These are phyloP conservation scores for Babyrousa celebensis DNA, from an alignment of 2,797 vertebrate species.

Conservation along the genomic window DNA sequence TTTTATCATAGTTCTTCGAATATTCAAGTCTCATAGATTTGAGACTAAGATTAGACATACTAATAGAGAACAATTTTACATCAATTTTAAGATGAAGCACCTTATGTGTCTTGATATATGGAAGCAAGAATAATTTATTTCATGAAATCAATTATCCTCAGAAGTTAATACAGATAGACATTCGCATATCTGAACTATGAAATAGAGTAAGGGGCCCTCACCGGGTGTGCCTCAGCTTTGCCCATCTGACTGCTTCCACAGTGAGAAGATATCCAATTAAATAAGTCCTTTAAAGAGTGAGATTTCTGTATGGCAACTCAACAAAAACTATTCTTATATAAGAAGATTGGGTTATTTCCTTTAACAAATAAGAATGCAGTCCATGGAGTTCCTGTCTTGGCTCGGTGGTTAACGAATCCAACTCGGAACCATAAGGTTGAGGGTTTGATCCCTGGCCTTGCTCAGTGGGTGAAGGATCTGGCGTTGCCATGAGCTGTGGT, in stretches of 20 bases:
- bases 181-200: neutral
- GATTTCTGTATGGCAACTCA: neutral
- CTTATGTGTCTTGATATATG: constrained; percentile 10
- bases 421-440: no score
- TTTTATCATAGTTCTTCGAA: neutral
- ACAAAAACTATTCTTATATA: neutral
- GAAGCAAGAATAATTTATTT: constrained; percentile 43
- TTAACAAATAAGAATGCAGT: neutral
- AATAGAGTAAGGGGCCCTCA: neutral
- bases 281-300: neutral
- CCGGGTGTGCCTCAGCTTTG: neutral
- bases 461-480: no score
- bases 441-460: no score
- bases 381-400: no score
- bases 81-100: constrained; percentile 24
- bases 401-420: no score
- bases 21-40: neutral
- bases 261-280: neutral
- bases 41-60: neutral
- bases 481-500: no score
- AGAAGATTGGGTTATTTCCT: neutral
- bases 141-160: neutral
- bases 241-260: neutral
- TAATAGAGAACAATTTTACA: neutral
- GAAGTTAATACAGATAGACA: neutral